phyloP scores from a whole-genome alignment of 2,888 invertebrate species.

The Drosophila atroscutellata region DNA sequence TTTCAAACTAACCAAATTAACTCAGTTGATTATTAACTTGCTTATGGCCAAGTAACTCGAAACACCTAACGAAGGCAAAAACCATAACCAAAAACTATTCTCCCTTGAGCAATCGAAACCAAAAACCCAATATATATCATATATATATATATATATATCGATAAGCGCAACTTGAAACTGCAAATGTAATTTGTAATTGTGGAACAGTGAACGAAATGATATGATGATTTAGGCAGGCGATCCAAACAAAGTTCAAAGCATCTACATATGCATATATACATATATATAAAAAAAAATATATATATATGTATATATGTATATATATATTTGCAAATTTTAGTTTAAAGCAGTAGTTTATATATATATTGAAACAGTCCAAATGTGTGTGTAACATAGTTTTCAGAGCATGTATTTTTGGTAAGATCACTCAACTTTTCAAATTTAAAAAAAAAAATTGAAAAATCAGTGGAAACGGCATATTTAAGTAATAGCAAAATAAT shows the following conservation, averaged over 20 bases:
- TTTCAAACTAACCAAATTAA: constrained; percentile 48
- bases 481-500: constrained; percentile 5
- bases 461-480: constrained; percentile 1
- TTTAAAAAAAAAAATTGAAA: constrained; percentile 16
- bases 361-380: constrained; percentile 47
- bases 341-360: constrained; percentile 49
- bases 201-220: constrained; percentile 28
- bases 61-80: constrained; percentile 32
- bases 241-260: constrained; percentile 53
- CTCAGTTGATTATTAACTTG: constrained; percentile 30
- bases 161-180: constrained; percentile 29
- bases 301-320: neutral
- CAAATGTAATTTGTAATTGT: constrained; percentile 30
- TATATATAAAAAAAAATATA: neutral
- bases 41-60: constrained; percentile 17
- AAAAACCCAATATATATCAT: constrained; percentile 16
- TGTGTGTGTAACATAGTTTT: constrained; percentile 51
- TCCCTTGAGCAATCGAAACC: constrained; percentile 34
- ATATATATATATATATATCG: constrained; percentile 21
- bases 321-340: constrained; percentile 32
- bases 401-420: constrained; percentile 57
- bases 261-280: constrained; percentile 7
- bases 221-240: constrained; percentile 53
- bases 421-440: constrained; percentile 45
- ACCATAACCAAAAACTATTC: constrained; percentile 17